These are phyloP conservation scores for Odontesthes bonariensis DNA, from an alignment of 2,113 vertebrate genomes.

Conservation along the genomic window DNA sequence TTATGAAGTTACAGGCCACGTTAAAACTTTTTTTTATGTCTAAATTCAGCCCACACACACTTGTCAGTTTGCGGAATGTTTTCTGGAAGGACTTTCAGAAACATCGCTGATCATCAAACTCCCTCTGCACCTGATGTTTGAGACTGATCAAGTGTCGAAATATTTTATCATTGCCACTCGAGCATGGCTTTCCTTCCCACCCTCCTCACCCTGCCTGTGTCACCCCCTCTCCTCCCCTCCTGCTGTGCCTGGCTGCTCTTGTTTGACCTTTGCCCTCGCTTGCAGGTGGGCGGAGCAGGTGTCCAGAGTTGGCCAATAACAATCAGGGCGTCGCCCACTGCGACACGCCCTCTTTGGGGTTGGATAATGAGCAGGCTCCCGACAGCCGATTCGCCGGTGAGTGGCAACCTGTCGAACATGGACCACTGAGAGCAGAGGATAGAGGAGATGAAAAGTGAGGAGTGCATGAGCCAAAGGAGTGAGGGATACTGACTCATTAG, in stretches of 20 bases:
- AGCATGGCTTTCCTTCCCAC: constrained; percentile 61
- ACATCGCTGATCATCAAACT: not conserved
- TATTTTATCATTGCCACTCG: constrained; percentile 42
- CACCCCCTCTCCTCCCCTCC: constrained; percentile 27
- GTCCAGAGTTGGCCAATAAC: constrained; percentile 99
- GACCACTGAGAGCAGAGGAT: constrained; percentile 79
- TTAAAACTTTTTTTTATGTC: not conserved
- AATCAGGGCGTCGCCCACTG: constrained; percentile 92
- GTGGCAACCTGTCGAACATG: constrained; percentile 94
- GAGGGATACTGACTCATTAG: constrained; percentile 16
- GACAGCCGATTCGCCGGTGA: constrained; percentile 98
- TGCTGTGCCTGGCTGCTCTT: constrained; percentile 84
- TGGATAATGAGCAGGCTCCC: constrained; percentile 99
- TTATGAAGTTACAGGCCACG: not conserved
- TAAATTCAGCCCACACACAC: not conserved
- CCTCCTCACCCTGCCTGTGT: constrained; percentile 17
- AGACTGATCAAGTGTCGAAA: constrained; percentile 7
- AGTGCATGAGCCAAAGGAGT: constrained; percentile 40
- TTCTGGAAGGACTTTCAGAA: not conserved
- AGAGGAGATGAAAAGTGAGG: constrained; percentile 25
- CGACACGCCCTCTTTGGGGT: constrained; percentile 92
- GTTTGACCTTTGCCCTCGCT: constrained; percentile 88
- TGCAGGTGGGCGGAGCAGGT: constrained; percentile 88
- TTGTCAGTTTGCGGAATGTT: not conserved
- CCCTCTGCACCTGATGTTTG: constrained; percentile 3